Evolutionary conservation across 64 coral and sea anemone species (phyloP).

Genomic region (Hydrozoanthus tunicans): DNA sequence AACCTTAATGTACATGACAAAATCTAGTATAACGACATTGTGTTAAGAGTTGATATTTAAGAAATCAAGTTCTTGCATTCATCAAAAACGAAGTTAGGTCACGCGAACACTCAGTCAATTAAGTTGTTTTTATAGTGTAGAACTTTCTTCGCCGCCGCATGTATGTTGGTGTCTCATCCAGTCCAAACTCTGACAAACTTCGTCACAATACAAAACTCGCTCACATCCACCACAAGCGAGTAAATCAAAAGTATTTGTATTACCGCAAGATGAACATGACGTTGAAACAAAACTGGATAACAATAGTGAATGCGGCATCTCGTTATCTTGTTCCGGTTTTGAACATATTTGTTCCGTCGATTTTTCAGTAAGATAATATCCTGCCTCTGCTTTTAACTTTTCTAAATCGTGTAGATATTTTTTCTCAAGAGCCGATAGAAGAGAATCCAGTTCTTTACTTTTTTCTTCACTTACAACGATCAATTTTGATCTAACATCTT

Average conservation of each 20-base stretch:
- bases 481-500: constrained; percentile 42
- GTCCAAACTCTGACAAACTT: constrained; percentile 32
- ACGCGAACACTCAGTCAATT: too few relatives aligned
- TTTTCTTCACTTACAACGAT: constrained; percentile 34
- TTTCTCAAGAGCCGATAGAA: constrained; percentile 41
- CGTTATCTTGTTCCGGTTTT: neutral
- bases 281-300: neutral
- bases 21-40: too few relatives aligned
- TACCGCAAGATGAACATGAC: constrained; percentile 19
- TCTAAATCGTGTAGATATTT: constrained; percentile 6
- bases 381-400: neutral
- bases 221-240: constrained; percentile 27
- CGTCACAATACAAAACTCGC: constrained; percentile 32
- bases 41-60: too few relatives aligned
- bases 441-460: constrained; percentile 12
- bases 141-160: neutral
- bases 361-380: neutral
- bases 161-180: constrained; percentile 32
- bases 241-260: neutral
- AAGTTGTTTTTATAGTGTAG: neutral
- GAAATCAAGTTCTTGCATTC: too few relatives aligned
- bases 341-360: neutral
- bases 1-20: too few relatives aligned
- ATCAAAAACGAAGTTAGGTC: too few relatives aligned
- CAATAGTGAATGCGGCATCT: neutral